Evolutionary conservation across 35 echinoderm and acorn worm genomes (phyloP), one percentile per base, ranked within the genome.

Genomic region (Hemicentrotus pulcherrimus): DNA sequence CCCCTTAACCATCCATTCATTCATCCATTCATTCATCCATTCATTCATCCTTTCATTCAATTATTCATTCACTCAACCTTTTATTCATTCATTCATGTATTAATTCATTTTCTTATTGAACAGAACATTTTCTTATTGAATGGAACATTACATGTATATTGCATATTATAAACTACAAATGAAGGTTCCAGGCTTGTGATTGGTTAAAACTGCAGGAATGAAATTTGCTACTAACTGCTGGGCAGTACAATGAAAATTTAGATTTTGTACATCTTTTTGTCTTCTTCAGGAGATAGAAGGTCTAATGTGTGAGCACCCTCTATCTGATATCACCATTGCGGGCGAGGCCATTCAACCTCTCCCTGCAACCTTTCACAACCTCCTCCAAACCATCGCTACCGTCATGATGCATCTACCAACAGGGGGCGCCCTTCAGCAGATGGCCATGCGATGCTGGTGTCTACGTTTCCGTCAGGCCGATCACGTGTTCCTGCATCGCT

Each of bases 381-480:
- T 99, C 85, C 95, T 99, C 7, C 98, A 99, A 91, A 99, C 97
- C 15, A 95, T 99, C 11, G 97, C 98, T 16, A 94, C 96, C 86
- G 95, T 99, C 95, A 99, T 99, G 98, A 94, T 99, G 96, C 94
- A 97, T 41, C 95, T 99, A 31, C 98, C 98, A 16, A 95, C 96
- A n/a, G 98, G 98, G 0, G 95, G 98, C 24, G 98, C 98, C 58
- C 96, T 99, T 9, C 98, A 99, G 91, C 95, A 96, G 95, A 97
- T 97, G 97, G 98, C 98, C 47, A 94, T 99, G 95, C 95, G 97
- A 33, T 99, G 98, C 94, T 99, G 98, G 98, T 97, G 98, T 50
- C 94, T 99, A 59, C 96, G 96, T 10, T 99, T 99, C 88, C 86
- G 97, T 9, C 97, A 96, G 12, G 93, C 97, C 35, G 98, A 99